phyloP scores from a whole-genome alignment of 2,888 invertebrate genomes.

The Drosophila neotestacea region DNA sequence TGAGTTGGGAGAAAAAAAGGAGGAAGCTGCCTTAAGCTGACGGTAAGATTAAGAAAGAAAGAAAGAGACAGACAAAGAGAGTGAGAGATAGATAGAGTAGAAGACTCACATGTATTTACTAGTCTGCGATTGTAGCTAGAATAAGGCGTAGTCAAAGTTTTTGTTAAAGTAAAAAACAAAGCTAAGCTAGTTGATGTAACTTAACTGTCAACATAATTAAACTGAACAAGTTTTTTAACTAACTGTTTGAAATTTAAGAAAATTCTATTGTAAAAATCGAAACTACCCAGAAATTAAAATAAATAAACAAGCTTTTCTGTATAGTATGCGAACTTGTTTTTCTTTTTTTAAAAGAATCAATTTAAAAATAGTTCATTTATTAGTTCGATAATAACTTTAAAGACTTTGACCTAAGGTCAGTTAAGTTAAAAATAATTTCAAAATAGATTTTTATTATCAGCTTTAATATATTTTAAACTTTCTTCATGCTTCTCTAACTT shows the following conservation, averaged over 20 bases:
- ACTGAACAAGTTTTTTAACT: neutral
- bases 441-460: neutral
- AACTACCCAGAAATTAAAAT: neutral
- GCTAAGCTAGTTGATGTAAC: neutral
- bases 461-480: neutral
- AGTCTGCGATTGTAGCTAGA: neutral
- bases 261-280: neutral
- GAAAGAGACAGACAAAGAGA: neutral
- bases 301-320: neutral
- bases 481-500: neutral
- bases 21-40: slow-evolving; percentile 40
- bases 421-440: neutral
- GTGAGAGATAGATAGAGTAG: neutral
- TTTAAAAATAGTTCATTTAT: too few relatives aligned
- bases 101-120: slow-evolving; percentile 5
- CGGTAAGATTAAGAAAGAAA: neutral
- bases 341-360: too few relatives aligned
- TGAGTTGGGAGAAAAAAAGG: slow-evolving; percentile 27
- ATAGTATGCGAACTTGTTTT: too few relatives aligned
- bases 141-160: neutral
- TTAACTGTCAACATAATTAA: neutral
- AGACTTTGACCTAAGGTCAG: neutral
- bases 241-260: neutral
- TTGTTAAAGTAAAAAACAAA: neutral
- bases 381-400: neutral